Evolutionary conservation across 2,888 invertebrate genomes (phyloP), one percentile per base, ranked within the genome.

Genomic region (Xylophagus ater): DNA sequence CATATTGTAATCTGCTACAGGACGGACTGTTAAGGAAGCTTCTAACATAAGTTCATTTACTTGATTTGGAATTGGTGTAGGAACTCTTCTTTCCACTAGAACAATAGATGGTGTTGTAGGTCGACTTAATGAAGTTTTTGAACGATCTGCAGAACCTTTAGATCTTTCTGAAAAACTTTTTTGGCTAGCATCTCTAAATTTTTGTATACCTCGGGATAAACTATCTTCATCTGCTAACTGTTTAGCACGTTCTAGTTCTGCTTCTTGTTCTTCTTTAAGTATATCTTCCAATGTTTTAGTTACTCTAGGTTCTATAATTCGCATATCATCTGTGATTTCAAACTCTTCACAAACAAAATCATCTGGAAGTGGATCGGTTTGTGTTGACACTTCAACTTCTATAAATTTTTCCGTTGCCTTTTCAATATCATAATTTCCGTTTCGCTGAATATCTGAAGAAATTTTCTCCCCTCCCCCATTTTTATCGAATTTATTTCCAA

Each of bases 281-380:
- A 65, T 49, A 39, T 66, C 63, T 34, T 63, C 63, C 10, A 66
- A 42, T 1, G 62, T 63, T 42, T 55, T 59, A 2, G 49, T 41
- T 4, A 32, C 25, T 26, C 60, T 53, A 1, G 64, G 64, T 24
- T 60, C 62, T 12, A 65, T 62, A 14, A 61, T 47, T 33, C 57
- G 57, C 60, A 62, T 62, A 28, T 65, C 62, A 20, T 58, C 60
- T 3, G 63, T 63, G 31, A 62, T 62, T 46, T 64, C 62, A 30
- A 66, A 61, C 23, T 66, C 66, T 53, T 81, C 80, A 54, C 76
- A 76, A 47, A 75, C 72, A 41, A 81, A 74, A 51, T 84, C 85
- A 51, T 85, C 84, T 1, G 84, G 83, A 29, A 87, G 59, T 1
- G 86, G 85, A 62, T 88, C 87, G 1, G 87, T 88, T 65, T 88